phyloP scores from a whole-genome alignment of 2,797 vertebrate genomes.

The Arvicola amphibius region DNA sequence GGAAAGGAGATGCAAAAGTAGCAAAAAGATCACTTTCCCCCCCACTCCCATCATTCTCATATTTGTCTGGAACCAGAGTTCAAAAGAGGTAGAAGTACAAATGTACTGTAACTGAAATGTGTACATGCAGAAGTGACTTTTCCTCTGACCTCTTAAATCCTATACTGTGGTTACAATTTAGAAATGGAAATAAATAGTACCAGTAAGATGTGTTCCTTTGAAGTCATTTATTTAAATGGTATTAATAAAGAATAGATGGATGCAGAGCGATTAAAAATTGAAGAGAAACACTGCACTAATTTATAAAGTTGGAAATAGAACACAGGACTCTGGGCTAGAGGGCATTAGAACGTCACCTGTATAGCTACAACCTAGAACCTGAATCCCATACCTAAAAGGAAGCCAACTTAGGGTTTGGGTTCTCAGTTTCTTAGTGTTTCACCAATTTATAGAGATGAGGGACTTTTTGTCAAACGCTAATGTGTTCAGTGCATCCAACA shows the following conservation, averaged over 20 bases:
- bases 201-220: background rate
- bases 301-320: background rate
- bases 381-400: background rate
- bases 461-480: slow-evolving; percentile 8
- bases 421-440: background rate
- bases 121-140: background rate
- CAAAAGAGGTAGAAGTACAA: background rate
- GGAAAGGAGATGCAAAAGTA: background rate
- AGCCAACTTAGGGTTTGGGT: background rate
- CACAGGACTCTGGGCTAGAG: background rate
- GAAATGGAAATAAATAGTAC: slow-evolving; percentile 7
- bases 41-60: background rate
- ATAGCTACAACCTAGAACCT: background rate
- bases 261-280: background rate
- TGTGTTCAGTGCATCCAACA: background rate
- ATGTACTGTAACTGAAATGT: slow-evolving; percentile 52
- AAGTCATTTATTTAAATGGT: slow-evolving; percentile 13
- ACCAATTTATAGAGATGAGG: background rate
- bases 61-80: background rate
- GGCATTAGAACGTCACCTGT: background rate
- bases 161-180: background rate
- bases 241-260: background rate
- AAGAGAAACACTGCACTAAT: slow-evolving; percentile 17
- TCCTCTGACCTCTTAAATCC: background rate
- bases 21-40: background rate